Percentiles rank a stretch among this genome's conserved stretches.
phyloP scores from a whole-genome alignment of 1,140 invertebrate genomes.

The Heliothis virescens region DNA sequence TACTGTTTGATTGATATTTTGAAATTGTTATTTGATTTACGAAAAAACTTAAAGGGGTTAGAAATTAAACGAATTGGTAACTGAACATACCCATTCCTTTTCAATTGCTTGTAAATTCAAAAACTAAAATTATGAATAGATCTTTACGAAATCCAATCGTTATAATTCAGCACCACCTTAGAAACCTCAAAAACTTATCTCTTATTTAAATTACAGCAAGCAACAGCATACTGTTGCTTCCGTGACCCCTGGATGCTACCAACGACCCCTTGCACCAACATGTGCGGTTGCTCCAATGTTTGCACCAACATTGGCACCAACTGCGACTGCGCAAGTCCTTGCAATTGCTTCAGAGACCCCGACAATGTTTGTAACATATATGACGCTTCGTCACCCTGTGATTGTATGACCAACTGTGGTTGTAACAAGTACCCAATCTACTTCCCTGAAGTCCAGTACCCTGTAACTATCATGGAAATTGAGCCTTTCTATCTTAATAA shows the following conservation, averaged over 20 bases:
- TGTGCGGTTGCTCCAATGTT: constrained; percentile 1
- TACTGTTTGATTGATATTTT: background rate
- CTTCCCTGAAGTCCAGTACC: constrained; percentile 68
- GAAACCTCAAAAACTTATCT: background rate
- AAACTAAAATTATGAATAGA: background rate
- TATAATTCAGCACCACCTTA: background rate
- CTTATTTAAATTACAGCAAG: constrained; percentile 6
- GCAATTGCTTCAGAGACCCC: constrained; percentile 46
- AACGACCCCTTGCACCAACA: constrained; percentile 37
- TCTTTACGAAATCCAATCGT: background rate
- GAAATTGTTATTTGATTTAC: no score
- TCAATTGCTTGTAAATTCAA: no score
- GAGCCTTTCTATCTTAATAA: constrained; percentile 58
- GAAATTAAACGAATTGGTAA: no score
- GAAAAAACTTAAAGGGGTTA: no score
- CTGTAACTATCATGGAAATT: constrained; percentile 54
- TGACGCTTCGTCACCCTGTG: constrained; percentile 46
- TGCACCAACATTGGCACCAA: background rate
- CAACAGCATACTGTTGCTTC: constrained; percentile 37
- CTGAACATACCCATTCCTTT: no score
- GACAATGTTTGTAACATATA: constrained; percentile 47
- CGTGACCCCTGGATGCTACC: constrained; percentile 42
- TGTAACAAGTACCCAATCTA: constrained; percentile 48
- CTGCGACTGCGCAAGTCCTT: background rate
- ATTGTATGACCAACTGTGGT: constrained; percentile 47